Evolutionary conservation across 2,888 invertebrate genomes (phyloP).

Genomic region (Netelia fuscicornis): DNA sequence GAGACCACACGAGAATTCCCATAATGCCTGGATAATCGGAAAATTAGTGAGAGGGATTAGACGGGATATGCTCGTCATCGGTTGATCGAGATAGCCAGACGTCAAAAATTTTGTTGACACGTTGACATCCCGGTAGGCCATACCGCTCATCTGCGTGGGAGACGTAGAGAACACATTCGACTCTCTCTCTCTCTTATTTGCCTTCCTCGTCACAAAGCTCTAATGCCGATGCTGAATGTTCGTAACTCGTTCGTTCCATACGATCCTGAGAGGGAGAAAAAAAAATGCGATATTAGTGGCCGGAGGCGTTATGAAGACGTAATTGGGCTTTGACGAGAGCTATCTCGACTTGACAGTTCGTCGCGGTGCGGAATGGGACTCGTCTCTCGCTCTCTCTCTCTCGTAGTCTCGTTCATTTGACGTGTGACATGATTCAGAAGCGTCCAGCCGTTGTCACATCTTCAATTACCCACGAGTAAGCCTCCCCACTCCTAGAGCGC

Average conservation of each 20-base stretch:
- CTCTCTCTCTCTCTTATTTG: background rate
- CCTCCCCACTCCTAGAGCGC: constrained; percentile 60
- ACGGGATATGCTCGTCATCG: too few relatives aligned
- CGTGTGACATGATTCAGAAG: constrained; percentile 84
- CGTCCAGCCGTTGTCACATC: constrained; percentile 84
- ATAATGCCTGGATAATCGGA: too few relatives aligned
- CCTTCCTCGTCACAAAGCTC: constrained; percentile 44
- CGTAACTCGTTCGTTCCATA: constrained; percentile 31
- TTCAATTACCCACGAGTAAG: constrained; percentile 80
- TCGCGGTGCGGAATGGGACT: constrained; percentile 39
- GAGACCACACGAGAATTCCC: background rate
- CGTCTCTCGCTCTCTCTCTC: constrained; percentile 23
- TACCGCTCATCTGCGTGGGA: constrained; percentile 62
- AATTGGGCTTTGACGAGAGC: constrained; percentile 77
- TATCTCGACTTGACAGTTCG: constrained; percentile 79
- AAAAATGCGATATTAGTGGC: constrained; percentile 54
- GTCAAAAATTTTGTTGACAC: constrained; percentile 62
- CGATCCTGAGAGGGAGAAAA: constrained; percentile 2
- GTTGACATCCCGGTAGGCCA: constrained; percentile 49
- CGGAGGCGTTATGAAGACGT: constrained; percentile 82
- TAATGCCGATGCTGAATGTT: constrained; percentile 47
- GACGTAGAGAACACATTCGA: constrained; percentile 18
- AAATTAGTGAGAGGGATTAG: too few relatives aligned
- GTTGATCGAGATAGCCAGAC: constrained; percentile 10
- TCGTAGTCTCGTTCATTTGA: constrained; percentile 82